phyloP scores from a whole-genome alignment of 2,113 vertebrate genomes.

The Nibea coibor region DNA sequence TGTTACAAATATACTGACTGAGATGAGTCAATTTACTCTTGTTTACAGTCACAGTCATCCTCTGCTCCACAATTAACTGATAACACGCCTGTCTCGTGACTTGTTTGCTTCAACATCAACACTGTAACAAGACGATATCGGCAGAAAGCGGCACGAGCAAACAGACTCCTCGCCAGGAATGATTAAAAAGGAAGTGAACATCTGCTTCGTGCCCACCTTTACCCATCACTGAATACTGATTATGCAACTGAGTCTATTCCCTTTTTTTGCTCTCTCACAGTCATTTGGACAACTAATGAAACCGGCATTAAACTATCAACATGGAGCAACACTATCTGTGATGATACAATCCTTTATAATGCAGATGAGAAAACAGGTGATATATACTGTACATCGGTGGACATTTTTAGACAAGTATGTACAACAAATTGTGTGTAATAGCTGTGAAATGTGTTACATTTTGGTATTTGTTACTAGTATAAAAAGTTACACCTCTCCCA shows the following conservation, averaged over 20 bases:
- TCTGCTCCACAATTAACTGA: neutral
- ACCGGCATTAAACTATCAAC: neutral
- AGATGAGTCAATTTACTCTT: constrained; percentile 19
- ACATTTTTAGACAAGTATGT: constrained; percentile 54
- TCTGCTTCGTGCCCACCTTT: neutral
- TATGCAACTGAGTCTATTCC: neutral
- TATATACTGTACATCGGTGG: constrained; percentile 32
- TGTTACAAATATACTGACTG: constrained; percentile 42
- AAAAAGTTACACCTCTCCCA: neutral
- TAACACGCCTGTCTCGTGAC: neutral
- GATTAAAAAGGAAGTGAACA: constrained; percentile 22
- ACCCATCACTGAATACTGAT: neutral
- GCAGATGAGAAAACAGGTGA: constrained; percentile 17
- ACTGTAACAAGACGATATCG: neutral
- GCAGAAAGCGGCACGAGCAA: neutral
- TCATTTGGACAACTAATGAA: constrained; percentile 7
- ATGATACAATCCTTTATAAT: constrained; percentile 38
- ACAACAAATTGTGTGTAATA: constrained; percentile 44
- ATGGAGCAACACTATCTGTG: constrained; percentile 28
- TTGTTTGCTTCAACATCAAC: constrained; percentile 23
- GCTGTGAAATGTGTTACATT: constrained; percentile 53
- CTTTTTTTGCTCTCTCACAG: neutral
- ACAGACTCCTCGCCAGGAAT: neutral
- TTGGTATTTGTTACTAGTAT: constrained; percentile 10
- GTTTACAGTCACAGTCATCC: constrained; percentile 17